Evolutionary conservation across 2,797 vertebrate species (phyloP), one percentile per base, ranked within the genome.

Genomic region (Gephyroberyx darwinii): DNA sequence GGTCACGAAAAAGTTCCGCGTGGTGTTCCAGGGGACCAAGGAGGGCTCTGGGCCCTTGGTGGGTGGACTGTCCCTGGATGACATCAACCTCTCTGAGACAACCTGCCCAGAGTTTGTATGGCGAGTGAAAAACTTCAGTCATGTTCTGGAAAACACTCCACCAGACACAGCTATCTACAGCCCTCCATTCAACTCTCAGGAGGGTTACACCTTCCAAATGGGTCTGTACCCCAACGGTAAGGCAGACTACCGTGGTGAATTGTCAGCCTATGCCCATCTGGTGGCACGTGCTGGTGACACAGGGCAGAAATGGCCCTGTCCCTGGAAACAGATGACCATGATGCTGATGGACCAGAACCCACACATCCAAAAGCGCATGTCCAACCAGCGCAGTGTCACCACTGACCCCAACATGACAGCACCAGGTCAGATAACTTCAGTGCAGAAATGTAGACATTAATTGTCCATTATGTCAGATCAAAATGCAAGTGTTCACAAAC

Each of bases 11-110:
- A 97, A 96, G 90, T 98, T 98, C 86, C 88, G 95, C 0, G 91
- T 98, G 5, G 89, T 95, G 47, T 98, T 98, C 80, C 65, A 93
- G 91, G 96, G 95, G 0, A 19, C 82, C 31, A 95, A 88, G 86
- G 90, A 78, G 30, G 51, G 47, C 1, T 68, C 69, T 0, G 92
- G 85, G 1, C 8, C 47, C 2, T 86, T 92, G 4, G 8, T 20
- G 0, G 96, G 96, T 2, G 96, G 97, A 5, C 82, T 98, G 58
- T 98, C 96, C 2, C 89, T 97, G 63, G 97, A 98, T 0, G 96
- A 98, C 79, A 94, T 99, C 80, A 99, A 96, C 88, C 89, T 98
- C 22, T 96, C 96, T 0, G 97, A 98, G 89, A 95, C 95, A 6
- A 86, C 75, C 48, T 99, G 96, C 80, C 96, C 96, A 17, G 95